Base-by-base conservation (phyloP, 2,113 vertebrate species). In the Gymnorhina tibicen region DNA sequence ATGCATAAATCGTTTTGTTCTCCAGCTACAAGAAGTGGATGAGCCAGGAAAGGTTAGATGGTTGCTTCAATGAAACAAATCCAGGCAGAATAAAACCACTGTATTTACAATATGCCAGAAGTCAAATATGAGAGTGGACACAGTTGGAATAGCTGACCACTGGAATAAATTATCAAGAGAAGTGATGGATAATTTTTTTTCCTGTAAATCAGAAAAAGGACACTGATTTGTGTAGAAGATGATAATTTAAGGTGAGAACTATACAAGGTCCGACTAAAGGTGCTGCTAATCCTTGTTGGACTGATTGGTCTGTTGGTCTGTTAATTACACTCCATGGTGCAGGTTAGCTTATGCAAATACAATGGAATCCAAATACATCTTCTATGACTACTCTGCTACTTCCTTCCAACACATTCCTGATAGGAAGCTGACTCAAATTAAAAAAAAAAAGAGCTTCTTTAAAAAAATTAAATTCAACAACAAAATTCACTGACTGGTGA, bases 1-100 rank as follows among this genome's bases (percentile, higher is more conserved):
- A 52, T 2, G 2, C 7, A 52, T 16, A 32, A 70, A 62, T 16
- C 0, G 0, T 1, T 0, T 50, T 60, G 3, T 37, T 84, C 18
- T 63, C 23, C 39, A 78, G 1, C 13, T 23, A 28, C 15, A 28
- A 5, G 11, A 60, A 32, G 8, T 28, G 3, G 7, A 32, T 28
- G 41, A 62, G 7, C 18, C 27, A 47, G 12, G 20, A n/a, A 74
- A 42, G 5, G 1, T 64, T 52, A 62, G n/a, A 59, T 30, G 10
- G 5, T 4, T 30, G 12, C 5, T 50, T 69, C 30, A 67, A 27
- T 41, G 39, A 88, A 68, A 33, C 4, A 78, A 78, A 50, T 23
- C 7, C 13, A 89, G 4, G 3, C 9, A 23, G 44, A 50, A 53
- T 16, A 24, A 37, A 37, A 69, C n/a, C 11, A 0, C 6, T 30